Evolutionary conservation across 2,888 invertebrate species (phyloP), one percentile per base, ranked within the genome.

Genomic region (Cantharis flavilabris): DNA sequence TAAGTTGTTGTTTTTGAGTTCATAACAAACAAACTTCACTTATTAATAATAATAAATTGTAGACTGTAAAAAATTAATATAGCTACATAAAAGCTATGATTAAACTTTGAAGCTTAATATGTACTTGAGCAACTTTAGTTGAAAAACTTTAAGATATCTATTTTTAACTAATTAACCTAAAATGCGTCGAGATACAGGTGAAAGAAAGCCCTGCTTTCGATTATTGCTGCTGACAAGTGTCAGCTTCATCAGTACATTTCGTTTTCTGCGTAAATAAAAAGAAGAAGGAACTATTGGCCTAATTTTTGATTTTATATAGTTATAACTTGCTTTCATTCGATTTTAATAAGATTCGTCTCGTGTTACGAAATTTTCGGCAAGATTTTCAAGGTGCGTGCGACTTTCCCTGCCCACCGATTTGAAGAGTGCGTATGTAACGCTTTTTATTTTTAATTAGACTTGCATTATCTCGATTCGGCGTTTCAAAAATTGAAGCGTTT

Each of bases 331-430:
- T n/a, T 49, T 49, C 49, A 49, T n/a, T n/a, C n/a, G 49, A 49
- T 49, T 49, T n/a, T 49, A 49, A 49, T 49, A 49, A 49, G 4
- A 49, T 49, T 33, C 49, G 49, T 49, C 49, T 49, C 49, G 49
- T 49, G 49, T 49, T 49, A 49, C 49, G 49, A 49, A 49, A 49
- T 49, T 49, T 67, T 67, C 65, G 18, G 65, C 65, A 67, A 26
- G 65, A 23, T 65, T 65, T 67, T 67, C 65, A 67, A 67, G 65
- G 65, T 18, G 65, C 65, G 65, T 67, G 26, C 26, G 23, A 67
- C 65, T 67, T 67, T 67, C 65, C 65, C 65, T 67, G 65, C 65
- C 65, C 26, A 67, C 65, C 20, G n/a, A 67, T 67, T 67, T 13
- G 23, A 13, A n/a, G 65, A 23, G 49, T n/a, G 65, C 65, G 20